Evolutionary conservation across 1,140 invertebrate genomes (phyloP), one percentile per base, ranked within the genome.

Genomic region (Coenobita brevimanus): DNA sequence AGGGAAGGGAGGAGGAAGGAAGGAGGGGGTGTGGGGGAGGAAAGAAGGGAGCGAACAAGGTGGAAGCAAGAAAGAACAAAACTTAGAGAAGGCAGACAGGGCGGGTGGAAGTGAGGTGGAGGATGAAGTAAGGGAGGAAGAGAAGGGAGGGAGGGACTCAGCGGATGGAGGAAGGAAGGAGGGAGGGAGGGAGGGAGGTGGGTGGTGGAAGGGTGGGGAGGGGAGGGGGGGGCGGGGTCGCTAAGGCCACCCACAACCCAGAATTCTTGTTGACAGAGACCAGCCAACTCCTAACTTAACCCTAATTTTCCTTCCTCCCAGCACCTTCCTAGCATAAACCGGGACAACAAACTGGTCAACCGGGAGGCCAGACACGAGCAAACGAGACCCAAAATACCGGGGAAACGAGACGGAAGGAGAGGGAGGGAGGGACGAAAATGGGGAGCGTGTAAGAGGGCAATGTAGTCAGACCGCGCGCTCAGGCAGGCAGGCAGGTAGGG

Each of bases 231-330:
- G 43, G 79, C 78, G 79, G 84, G 84, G 84, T 86, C 84, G 84
- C 75, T 79, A 86, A 79, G 84, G 84, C 84, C 84, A 86, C 84
- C 84, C 84, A 86, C 84, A 86, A 86, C 41, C 76, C 67, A 54
- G 84, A 57, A 41, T 62, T 27, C 41, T 24, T 86, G 75, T 86
- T 79, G 84, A 86, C 84, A 80, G 75, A 86, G 46, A 64, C 73
- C 38, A 86, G 75, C 54, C 79, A 17, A 80, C 62, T 54, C 60
- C 38, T 30, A 86, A 79, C 78, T 86, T 79, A 60, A 36, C 75
- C 43, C 62, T 62, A 82, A 82, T 82, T 82, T 82, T 82, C 57
- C 38, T 33, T 6, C 24, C 33, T 1, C 41, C 60, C 57, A 38
- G 43, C 2, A 60, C 27, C n/a, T 82, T 13, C 15, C 13, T 8